Evolutionary conservation across 2,888 invertebrate species (phyloP), one percentile per base, ranked within the genome.

Genomic region (Trachelus tabidus): DNA sequence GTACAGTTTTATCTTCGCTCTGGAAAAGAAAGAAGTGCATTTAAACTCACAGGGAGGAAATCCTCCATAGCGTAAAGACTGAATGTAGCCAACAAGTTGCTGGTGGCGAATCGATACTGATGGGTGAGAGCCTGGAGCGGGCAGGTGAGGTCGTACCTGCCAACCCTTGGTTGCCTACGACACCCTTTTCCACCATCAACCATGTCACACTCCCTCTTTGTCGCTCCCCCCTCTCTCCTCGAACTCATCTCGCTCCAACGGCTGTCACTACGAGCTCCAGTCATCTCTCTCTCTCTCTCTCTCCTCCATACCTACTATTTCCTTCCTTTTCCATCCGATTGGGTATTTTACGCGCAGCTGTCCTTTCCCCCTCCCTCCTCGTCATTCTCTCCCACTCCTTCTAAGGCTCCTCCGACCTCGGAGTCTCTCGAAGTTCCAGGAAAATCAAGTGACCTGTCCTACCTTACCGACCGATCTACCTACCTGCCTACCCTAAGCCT

Each of bases 101-200:
- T 86, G 88, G 88, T 87, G 87, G 88, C 84, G 88, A 91, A 91
- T 91, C 91, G 91, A 91, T 91, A 89, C 87, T 87, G 87, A 87
- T 81, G 84, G 79, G 83, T 84, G 84, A 86, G 35, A 86, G 82
- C 81, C 85, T 85, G 84, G 86, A 83, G 85, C 83, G 85, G 85
- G 85, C 83, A 86, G 85, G 84, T 83, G 85, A 85, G 86, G 85
- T 85, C 83, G 83, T 81, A 80, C 84, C 80, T 83, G 79, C 82
- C 82, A 79, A 78, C 79, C 73, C 81, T 80, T 80, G 68, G 81
- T 81, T 40, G 40, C 40, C 40, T 40, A 40, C 40, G 40, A 40
- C 40, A 15, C 79, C 78, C 75, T 79, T 75, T 80, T 73, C 76
- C 71, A 34, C 76, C 76, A 69, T 56, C 73, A 40, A 40, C 40